Percentiles rank a stretch among this genome's conserved stretches.
phyloP scores from a whole-genome alignment of 1,140 invertebrate genomes.

The Penaeus japonicus region DNA sequence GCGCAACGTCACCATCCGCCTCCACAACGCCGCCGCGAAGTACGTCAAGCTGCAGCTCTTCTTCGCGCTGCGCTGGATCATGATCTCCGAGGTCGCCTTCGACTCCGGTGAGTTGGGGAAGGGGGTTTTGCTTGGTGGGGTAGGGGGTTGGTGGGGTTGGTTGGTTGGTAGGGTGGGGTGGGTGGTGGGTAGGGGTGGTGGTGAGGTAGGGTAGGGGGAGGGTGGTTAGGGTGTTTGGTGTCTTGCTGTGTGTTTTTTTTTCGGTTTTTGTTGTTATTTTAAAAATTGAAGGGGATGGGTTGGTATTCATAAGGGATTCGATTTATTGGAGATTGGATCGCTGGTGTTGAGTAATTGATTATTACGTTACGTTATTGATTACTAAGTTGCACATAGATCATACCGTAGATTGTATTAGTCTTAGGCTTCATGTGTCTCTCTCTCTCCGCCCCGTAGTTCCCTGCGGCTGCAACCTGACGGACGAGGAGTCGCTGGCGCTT shows the following conservation, averaged over 20 bases:
- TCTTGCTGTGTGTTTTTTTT: no score
- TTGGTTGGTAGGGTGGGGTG: no score
- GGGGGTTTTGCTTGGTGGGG: background rate
- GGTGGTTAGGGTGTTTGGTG: no score
- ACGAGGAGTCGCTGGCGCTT: constrained; percentile 26
- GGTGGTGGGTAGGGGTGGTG: no score
- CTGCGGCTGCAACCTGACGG: constrained; percentile 47
- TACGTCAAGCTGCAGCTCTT: constrained; percentile 82
- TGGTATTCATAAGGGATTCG: no score
- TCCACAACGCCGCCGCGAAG: constrained; percentile 79
- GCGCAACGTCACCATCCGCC: constrained; percentile 81
- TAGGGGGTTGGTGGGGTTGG: background rate
- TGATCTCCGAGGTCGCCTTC: constrained; percentile 86
- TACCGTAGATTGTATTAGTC: constrained; percentile 45
- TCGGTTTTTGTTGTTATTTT: no score
- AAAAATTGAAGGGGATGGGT: no score
- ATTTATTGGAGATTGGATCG: no score
- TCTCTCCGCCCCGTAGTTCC: constrained; percentile 58
- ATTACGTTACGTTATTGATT: no score
- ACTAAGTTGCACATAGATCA: constrained; percentile 62
- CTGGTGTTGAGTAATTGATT: no score
- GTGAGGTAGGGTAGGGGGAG: no score
- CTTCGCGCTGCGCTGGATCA: constrained; percentile 85
- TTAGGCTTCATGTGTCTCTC: constrained; percentile 60
- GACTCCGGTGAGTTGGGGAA: constrained; percentile 66